Evolutionary conservation across 1,140 invertebrate genomes (phyloP).

Genomic region (Leptopilina boulardi): DNA sequence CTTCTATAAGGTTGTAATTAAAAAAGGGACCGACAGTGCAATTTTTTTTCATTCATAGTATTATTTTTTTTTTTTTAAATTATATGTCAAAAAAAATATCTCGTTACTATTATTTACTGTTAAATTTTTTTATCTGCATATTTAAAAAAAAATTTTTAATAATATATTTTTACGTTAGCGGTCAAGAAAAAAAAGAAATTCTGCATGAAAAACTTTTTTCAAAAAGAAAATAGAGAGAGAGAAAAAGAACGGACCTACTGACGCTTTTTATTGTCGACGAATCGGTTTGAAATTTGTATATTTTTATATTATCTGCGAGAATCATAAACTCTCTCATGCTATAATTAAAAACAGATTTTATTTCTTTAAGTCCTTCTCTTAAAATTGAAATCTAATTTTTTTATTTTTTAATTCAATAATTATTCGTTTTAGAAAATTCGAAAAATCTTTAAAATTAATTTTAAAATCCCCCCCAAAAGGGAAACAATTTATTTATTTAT

Average conservation of each 20-base stretch:
- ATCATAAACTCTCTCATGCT: conserved; percentile 34
- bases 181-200: too few relatives aligned
- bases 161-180: conserved; percentile 4
- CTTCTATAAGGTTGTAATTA: conserved; percentile 12
- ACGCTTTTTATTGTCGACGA: not conserved
- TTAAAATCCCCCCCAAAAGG: too few relatives aligned
- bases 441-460: too few relatives aligned
- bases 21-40: conserved; percentile 29
- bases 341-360: not conserved
- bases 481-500: too few relatives aligned
- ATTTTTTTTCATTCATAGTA: not conserved
- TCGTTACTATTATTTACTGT: not conserved
- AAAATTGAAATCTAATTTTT: too few relatives aligned
- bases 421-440: not conserved
- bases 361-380: not conserved
- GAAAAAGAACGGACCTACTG: conserved; percentile 45
- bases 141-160: not conserved
- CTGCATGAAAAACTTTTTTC: not conserved
- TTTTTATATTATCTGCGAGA: conserved; percentile 49
- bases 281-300: conserved; percentile 31
- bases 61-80: conserved; percentile 18
- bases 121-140: too few relatives aligned
- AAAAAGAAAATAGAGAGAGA: conserved; percentile 41
- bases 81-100: not conserved
- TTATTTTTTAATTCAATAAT: not conserved